A percentile compares a stretch with the other conserved stretches of the same genome.
phyloP scores from a whole-genome alignment of 1,140 invertebrate species.

The Stegodyphus dumicola region DNA sequence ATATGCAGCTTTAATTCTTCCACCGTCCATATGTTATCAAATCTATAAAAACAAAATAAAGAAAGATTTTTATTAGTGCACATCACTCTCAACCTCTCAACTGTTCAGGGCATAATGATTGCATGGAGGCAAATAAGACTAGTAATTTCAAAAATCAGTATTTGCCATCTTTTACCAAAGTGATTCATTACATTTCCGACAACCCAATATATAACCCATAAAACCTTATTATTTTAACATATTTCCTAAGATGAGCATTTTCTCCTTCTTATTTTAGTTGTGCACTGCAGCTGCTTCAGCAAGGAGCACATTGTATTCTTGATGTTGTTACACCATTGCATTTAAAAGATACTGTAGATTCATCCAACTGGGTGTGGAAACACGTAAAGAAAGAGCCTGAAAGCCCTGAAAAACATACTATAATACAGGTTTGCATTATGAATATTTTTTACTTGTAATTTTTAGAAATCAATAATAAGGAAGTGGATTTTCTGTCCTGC shows the following conservation, averaged over 20 bases:
- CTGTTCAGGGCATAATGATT: too few relatives aligned
- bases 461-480: background rate
- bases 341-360: slow-evolving; percentile 55
- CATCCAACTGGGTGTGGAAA: slow-evolving; percentile 65
- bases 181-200: too few relatives aligned
- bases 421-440: slow-evolving; percentile 55
- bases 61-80: too few relatives aligned
- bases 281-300: slow-evolving; percentile 70
- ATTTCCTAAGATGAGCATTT: background rate
- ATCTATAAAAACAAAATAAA: too few relatives aligned
- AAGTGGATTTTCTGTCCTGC: background rate
- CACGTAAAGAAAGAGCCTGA: slow-evolving; percentile 61
- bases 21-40: too few relatives aligned
- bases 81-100: too few relatives aligned
- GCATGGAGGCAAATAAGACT: too few relatives aligned
- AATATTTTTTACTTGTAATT: background rate
- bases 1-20: too few relatives aligned
- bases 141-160: too few relatives aligned
- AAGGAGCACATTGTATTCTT: slow-evolving; percentile 66
- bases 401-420: slow-evolving; percentile 18
- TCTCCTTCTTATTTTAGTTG: slow-evolving; percentile 65
- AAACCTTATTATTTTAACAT: too few relatives aligned
- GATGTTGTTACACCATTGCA: slow-evolving; percentile 48
- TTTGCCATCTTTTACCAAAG: too few relatives aligned
- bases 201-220: too few relatives aligned